phyloP scores from a whole-genome alignment of 2,113 vertebrate genomes.

The Hassar affinis region DNA sequence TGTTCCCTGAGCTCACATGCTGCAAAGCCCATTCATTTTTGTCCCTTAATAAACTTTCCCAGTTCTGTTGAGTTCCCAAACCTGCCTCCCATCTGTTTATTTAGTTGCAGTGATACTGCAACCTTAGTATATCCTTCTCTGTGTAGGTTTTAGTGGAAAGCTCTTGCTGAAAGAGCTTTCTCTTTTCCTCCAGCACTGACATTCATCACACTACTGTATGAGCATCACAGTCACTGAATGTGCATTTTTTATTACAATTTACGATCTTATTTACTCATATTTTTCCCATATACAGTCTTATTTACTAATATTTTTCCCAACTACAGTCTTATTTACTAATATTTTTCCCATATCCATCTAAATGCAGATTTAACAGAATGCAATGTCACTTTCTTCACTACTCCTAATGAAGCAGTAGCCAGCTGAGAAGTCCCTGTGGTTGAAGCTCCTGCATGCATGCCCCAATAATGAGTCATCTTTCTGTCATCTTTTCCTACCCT shows the following conservation, averaged over 20 bases:
- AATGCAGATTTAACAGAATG: too few relatives aligned
- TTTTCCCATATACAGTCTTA: background rate
- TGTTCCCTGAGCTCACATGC: too few relatives aligned
- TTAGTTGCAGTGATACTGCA: background rate
- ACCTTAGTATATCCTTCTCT: background rate
- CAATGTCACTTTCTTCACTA: constrained; percentile 5
- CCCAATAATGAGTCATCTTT: background rate
- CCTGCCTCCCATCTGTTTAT: too few relatives aligned
- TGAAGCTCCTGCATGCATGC: background rate
- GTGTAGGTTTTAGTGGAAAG: background rate
- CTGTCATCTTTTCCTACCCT: background rate
- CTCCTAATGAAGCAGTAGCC: background rate
- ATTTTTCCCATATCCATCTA: too few relatives aligned
- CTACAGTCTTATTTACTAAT: too few relatives aligned
- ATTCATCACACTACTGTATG: background rate
- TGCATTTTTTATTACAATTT: background rate
- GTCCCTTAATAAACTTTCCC: too few relatives aligned
- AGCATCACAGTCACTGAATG: background rate
- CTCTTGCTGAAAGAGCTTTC: background rate
- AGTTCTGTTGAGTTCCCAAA: too few relatives aligned
- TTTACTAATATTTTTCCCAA: too few relatives aligned
- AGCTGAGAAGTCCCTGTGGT: background rate
- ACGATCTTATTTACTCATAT: background rate
- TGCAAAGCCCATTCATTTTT: too few relatives aligned
- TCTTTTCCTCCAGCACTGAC: background rate